Percentiles rank a stretch among this genome's conserved stretches.
Evolutionary conservation across 2,888 invertebrate species (phyloP).

Genomic region (Diploptera punctata): DNA sequence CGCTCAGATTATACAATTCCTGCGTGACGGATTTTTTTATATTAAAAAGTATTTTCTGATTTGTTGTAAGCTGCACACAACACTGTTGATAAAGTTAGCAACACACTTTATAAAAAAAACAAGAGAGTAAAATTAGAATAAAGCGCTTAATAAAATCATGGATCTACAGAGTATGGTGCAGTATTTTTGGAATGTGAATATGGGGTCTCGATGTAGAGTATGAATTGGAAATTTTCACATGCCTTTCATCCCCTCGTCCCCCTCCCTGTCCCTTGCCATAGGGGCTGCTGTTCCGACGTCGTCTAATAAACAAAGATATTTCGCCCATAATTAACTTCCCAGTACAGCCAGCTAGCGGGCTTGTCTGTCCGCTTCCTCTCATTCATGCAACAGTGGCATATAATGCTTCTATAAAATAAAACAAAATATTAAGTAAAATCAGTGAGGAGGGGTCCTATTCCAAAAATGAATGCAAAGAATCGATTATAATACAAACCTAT

Average conservation of each 20-base stretch:
- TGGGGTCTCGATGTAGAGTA: not conserved
- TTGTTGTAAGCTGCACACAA: no score
- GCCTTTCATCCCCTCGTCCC: slow-evolving; percentile 7
- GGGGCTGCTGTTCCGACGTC: slow-evolving; percentile 28
- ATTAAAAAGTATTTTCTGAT: no score
- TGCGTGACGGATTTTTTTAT: no score
- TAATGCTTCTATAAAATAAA: not conserved
- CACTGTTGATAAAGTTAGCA: no score
- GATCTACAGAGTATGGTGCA: not conserved
- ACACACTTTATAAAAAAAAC: no score
- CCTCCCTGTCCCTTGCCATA: not conserved
- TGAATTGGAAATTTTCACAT: slow-evolving; percentile 24
- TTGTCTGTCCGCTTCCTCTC: not conserved
- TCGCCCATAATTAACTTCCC: slow-evolving; percentile 38
- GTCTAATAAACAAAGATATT: slow-evolving; percentile 41
- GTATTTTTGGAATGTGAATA: slow-evolving; percentile 30
- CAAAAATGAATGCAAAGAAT: no score
- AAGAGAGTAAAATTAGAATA: not conserved
- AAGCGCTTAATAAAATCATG: slow-evolving; percentile 17
- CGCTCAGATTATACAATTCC: no score
- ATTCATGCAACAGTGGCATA: not conserved
- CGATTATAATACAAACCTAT: no score
- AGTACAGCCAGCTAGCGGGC: slow-evolving; percentile 14
- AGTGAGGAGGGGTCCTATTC: no score
- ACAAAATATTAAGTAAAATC: no score